Percentiles rank a stretch among this genome's conserved stretches.
Conservation (phyloP, 2,113 vertebrate genomes). For the Nannospalax galili region DNA sequence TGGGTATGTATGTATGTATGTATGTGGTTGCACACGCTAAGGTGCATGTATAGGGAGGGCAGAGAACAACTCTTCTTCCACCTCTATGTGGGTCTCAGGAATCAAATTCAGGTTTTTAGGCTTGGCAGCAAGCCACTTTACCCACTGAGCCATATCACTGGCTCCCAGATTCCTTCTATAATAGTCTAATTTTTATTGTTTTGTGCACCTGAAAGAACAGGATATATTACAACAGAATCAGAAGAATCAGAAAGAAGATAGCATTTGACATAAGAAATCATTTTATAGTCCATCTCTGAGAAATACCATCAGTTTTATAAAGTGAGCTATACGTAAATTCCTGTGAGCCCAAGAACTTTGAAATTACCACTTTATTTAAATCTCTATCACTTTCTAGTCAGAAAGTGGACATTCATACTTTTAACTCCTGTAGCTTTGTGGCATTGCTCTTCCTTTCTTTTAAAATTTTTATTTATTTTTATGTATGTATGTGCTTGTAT, state of each 20-base stretch:
- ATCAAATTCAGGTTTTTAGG: background rate
- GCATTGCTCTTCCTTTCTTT: background rate
- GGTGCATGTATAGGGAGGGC: background rate
- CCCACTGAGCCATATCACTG: background rate
- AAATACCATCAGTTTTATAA: background rate
- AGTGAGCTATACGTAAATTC: background rate
- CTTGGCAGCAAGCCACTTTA: background rate
- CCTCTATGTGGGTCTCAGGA: background rate
- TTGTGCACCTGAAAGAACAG: background rate
- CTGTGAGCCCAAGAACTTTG: background rate
- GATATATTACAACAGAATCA: background rate
- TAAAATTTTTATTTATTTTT: background rate
- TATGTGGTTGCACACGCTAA: too few species aligned
- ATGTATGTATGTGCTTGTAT: background rate
- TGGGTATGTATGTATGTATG: background rate
- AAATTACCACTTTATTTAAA: background rate
- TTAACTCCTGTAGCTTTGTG: background rate
- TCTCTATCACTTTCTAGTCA: background rate
- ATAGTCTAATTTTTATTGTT: conserved; percentile 26
- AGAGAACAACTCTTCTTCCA: background rate
- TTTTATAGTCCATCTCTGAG: conserved; percentile 26
- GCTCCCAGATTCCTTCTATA: background rate
- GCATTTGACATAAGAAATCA: background rate
- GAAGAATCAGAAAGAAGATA: conserved; percentile 9
- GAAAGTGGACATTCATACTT: background rate